phyloP scores from a whole-genome alignment of 2,888 invertebrate genomes.

The Melitaea athalia region DNA sequence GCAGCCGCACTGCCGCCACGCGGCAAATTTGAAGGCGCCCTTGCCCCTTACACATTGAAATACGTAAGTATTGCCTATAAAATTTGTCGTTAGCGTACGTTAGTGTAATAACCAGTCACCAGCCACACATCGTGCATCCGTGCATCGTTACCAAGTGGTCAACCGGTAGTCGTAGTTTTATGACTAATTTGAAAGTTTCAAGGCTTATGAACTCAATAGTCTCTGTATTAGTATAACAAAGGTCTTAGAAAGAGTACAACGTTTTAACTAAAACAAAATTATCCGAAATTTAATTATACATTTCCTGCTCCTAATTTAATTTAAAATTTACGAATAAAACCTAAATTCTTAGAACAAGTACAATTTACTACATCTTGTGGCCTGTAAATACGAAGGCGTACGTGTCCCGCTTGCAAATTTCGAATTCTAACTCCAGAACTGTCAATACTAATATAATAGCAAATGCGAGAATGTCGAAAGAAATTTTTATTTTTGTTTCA shows the following conservation, averaged over 20 bases:
- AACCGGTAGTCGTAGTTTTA: too few species aligned
- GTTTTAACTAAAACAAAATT: neutral
- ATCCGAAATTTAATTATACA: neutral
- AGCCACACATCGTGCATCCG: too few species aligned
- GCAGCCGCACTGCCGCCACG: too few species aligned
- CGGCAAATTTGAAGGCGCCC: too few species aligned
- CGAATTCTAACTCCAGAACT: neutral
- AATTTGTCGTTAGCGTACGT: too few species aligned
- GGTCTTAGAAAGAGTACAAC: neutral
- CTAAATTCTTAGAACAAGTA: neutral
- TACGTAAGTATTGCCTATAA: too few species aligned
- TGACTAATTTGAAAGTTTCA: too few species aligned
- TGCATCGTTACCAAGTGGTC: too few species aligned
- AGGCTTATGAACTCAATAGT: too few species aligned
- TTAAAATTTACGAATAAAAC: neutral
- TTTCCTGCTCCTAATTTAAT: neutral
- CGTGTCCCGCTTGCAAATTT: neutral
- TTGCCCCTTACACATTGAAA: too few species aligned
- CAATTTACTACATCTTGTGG: constrained; percentile 3
- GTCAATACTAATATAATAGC: neutral
- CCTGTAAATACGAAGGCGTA: neutral
- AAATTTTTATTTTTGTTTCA: neutral
- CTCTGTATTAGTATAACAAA: too few species aligned
- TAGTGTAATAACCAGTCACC: too few species aligned
- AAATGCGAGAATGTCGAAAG: neutral